Percentiles rank a stretch among this genome's conserved stretches.
These are phyloP conservation scores for Pachydiplax longipennis DNA, from an alignment of 2,888 invertebrate species.

Conservation along the genomic window DNA sequence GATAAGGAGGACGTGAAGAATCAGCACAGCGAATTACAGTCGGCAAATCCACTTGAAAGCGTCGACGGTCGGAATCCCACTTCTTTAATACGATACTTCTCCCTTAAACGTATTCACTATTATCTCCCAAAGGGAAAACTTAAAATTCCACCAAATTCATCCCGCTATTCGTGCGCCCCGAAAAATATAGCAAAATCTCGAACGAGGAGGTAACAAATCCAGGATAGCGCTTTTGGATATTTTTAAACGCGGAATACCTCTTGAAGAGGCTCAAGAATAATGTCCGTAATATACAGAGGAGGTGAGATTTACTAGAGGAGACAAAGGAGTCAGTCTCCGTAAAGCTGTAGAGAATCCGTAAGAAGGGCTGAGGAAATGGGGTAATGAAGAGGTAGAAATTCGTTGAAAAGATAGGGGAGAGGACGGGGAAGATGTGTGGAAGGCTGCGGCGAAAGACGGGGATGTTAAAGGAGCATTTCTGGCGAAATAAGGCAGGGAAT, in stretches of 20 bases:
- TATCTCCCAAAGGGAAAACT: too few species aligned
- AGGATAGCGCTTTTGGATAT: neutral
- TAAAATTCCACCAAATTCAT: too few species aligned
- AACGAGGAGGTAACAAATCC: neutral
- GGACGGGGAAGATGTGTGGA: neutral
- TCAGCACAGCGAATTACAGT: too few species aligned
- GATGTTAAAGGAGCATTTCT: too few species aligned
- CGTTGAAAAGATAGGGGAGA: neutral
- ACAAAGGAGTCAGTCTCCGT: neutral
- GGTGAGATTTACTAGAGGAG: neutral
- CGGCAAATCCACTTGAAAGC: too few species aligned
- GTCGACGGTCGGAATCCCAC: too few species aligned
- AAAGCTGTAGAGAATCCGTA: neutral
- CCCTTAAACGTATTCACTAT: too few species aligned
- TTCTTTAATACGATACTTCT: too few species aligned
- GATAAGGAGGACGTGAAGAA: too few species aligned
- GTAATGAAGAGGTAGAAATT: neutral
- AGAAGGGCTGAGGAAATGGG: neutral
- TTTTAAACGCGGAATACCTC: neutral
- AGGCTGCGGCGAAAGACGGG: neutral
- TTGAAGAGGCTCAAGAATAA: neutral
- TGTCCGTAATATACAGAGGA: neutral
- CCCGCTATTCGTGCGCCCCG: neutral
- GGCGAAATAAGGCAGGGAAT: neutral
- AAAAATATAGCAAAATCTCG: neutral